Evolutionary conservation across 2,113 vertebrate genomes (phyloP), one percentile per base, ranked within the genome.

Genomic region (Rousettus leschenaultii): DNA sequence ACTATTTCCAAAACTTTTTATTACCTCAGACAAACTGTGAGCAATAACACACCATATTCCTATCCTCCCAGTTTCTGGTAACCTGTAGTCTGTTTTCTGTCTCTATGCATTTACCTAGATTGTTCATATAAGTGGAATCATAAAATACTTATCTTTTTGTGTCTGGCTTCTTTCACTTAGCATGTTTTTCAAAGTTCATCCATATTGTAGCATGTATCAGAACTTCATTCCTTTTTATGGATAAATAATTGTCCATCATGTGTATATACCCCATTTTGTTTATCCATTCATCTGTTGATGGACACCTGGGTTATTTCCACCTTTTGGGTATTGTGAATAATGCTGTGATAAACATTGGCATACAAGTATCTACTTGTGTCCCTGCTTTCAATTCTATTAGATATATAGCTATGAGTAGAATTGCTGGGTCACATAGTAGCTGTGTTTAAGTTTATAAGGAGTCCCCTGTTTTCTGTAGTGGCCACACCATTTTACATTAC

Each of bases 391-490:
- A 2, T 73, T 73, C 53, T 38, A 73, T 91, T 59, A 43, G 53
- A 35, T 84, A 83, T 30, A 89, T 63, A 43, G 16, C 22, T 55
- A 59, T 55, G 22, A 38, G 9, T 89, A 16, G 30, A 80, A 53
- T 89, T 92, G 35, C 35, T 70, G 45, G 38, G n/a, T 57, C 24
- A 6, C 45, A n/a, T 24, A 28, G 3, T 48, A 77, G 83, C 6
- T 70, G 30, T 48, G 12, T 93, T 88, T 94, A 88, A n/a, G 55
- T 89, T 89, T 86, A 70, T 94, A 14, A 71, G 75, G 70, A 78
- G 59, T 38, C 38, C 66, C 66, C 33, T 86, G 21, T 59, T 87
- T 84, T 92, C 26, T 74, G 0, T 68, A 75, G 19, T 33, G 35
- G 33, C 38, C 59, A n/a, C 3, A 68, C 18, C 53, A 61, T 78